Evolutionary conservation across 2,797 vertebrate genomes (phyloP).

Genomic region (Falco columbarius): DNA sequence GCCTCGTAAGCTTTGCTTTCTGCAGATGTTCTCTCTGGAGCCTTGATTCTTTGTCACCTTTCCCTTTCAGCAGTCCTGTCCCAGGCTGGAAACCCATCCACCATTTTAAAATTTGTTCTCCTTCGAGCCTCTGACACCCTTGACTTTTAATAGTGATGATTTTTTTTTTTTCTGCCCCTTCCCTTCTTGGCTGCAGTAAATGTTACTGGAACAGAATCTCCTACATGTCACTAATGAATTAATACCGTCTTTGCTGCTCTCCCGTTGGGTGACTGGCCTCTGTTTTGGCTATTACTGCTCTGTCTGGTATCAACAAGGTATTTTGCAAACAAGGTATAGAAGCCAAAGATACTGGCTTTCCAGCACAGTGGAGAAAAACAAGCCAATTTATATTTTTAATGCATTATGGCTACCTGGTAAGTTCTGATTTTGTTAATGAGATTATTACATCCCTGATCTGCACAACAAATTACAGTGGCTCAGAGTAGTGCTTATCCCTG

Average conservation of each 20-base stretch:
- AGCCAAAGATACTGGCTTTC: background rate
- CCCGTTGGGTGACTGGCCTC: background rate
- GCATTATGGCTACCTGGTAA: background rate
- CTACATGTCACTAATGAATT: background rate
- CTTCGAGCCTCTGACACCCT: background rate
- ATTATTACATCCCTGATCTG: background rate
- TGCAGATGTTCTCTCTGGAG: constrained; percentile 38
- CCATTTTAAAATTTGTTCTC: background rate
- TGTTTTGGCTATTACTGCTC: background rate
- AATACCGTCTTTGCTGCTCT: background rate
- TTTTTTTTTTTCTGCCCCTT: background rate
- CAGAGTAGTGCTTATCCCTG: background rate
- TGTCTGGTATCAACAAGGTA: background rate
- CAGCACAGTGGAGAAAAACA: background rate
- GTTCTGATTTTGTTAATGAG: background rate
- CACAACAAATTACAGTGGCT: background rate
- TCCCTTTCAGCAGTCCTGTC: background rate
- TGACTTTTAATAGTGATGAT: background rate
- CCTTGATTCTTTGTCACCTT: background rate
- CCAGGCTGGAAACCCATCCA: background rate
- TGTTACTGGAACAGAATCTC: background rate
- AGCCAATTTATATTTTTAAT: background rate
- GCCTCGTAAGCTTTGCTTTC: background rate
- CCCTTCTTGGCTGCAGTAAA: background rate
- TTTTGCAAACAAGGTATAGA: background rate